phyloP scores from a whole-genome alignment of 1,140 invertebrate genomes.

The Panonychus citri region DNA sequence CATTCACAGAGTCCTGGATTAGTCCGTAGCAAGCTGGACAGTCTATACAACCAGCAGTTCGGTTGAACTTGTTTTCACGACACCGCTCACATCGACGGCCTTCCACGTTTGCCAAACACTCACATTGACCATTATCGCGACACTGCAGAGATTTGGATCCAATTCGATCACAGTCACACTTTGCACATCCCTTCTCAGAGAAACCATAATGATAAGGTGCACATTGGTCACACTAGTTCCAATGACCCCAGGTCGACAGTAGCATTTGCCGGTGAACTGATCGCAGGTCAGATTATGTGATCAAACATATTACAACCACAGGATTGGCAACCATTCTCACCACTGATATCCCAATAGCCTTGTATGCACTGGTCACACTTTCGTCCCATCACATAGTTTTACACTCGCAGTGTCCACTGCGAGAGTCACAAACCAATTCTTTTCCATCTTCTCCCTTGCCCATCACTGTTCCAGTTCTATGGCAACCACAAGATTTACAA shows the following conservation, averaged over 20 bases:
- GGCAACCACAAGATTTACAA: slow-evolving; percentile 33
- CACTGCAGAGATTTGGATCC: slow-evolving; percentile 43
- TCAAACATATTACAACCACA: slow-evolving; percentile 56
- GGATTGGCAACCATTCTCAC: slow-evolving; percentile 36
- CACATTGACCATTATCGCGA: slow-evolving; percentile 50
- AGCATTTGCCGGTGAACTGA: slow-evolving; percentile 43
- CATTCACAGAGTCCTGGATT: slow-evolving; percentile 58
- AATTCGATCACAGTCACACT: slow-evolving; percentile 66
- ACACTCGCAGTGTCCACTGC: slow-evolving; percentile 71
- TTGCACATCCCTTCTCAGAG: slow-evolving; percentile 50
- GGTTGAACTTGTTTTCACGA: slow-evolving; percentile 70
- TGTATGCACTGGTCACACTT: slow-evolving; percentile 59
- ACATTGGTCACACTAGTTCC: slow-evolving; percentile 62
- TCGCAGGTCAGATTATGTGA: slow-evolving; percentile 61
- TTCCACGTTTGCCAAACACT: slow-evolving; percentile 56
- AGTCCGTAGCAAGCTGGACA: slow-evolving; percentile 83
- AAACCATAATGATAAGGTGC: slow-evolving; percentile 68
- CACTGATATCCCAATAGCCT: slow-evolving; percentile 29
- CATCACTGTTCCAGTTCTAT: slow-evolving; percentile 3
- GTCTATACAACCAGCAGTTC: slow-evolving; percentile 53
- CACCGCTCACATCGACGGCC: slow-evolving; percentile 71
- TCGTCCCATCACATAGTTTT: slow-evolving; percentile 47
- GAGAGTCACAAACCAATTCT: slow-evolving; percentile 40
- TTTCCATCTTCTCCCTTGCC: neutral
- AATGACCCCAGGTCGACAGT: slow-evolving; percentile 57